These are phyloP conservation scores for Empidonax traillii DNA, from an alignment of 2,113 vertebrate genomes.

Conservation along the genomic window DNA sequence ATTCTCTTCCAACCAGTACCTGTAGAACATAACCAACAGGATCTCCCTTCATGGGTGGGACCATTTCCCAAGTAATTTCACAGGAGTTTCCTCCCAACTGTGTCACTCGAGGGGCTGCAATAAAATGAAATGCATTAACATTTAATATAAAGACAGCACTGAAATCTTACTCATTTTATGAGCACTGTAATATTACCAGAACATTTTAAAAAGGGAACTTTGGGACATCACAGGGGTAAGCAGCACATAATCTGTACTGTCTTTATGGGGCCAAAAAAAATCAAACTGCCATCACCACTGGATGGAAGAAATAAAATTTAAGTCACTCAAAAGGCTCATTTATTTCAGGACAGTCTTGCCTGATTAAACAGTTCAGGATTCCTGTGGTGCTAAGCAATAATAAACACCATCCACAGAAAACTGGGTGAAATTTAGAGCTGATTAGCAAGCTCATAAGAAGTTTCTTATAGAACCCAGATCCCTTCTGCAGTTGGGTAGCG, in stretches of 20 bases:
- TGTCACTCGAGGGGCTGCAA: conserved; percentile 89
- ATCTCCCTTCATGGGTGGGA: conserved; percentile 95
- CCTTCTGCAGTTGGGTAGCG: background rate
- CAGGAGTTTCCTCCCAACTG: conserved; percentile 93
- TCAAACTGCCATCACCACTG: background rate
- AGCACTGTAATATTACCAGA: background rate
- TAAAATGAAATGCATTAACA: background rate
- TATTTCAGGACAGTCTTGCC: background rate
- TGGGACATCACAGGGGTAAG: background rate
- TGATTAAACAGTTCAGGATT: background rate
- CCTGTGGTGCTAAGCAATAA: background rate
- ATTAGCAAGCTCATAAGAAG: background rate
- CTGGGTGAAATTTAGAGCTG: background rate
- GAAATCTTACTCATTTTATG: background rate
- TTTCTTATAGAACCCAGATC: background rate
- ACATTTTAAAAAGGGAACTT: background rate
- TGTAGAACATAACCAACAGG: conserved; percentile 91
- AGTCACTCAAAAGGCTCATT: background rate
- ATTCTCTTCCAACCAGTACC: conserved; percentile 92
- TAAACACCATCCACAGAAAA: background rate
- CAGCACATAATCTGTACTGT: background rate
- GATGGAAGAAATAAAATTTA: background rate
- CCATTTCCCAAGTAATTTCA: conserved; percentile 92
- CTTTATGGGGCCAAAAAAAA: background rate
- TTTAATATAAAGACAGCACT: background rate